These are phyloP conservation scores for Hydropotes inermis DNA, from an alignment of 2,113 vertebrate species.

Conservation along the genomic window DNA sequence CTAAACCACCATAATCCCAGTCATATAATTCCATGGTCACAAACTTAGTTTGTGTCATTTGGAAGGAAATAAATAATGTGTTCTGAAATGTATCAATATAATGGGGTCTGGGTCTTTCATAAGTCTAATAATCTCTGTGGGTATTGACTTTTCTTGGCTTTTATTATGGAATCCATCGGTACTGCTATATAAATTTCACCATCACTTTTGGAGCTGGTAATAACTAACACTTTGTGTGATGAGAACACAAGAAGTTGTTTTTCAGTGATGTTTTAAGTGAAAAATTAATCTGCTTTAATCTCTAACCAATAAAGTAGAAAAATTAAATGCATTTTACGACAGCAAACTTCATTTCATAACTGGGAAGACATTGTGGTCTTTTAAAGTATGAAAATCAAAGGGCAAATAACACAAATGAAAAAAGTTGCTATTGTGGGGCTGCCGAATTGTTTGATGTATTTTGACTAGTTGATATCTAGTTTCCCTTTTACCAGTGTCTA, in stretches of 20 bases:
- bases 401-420: background rate
- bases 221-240: constrained; percentile 24
- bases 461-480: no score
- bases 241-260: constrained; percentile 68
- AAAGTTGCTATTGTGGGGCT: no score
- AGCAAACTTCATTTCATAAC: constrained; percentile 45
- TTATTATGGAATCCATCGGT: background rate
- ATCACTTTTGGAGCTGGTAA: background rate
- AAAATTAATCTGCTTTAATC: background rate
- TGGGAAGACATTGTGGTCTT: background rate
- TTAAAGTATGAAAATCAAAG: background rate
- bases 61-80: background rate
- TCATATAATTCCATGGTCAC: background rate
- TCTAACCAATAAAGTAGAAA: background rate
- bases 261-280: background rate
- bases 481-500: no score
- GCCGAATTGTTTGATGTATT: no score
- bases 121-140: background rate
- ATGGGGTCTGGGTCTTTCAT: background rate
- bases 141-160: background rate
- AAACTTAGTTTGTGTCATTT: background rate
- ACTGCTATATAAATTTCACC: background rate
- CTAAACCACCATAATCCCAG: background rate
- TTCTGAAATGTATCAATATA: background rate
- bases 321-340: background rate